Evolutionary conservation across 2,797 vertebrate species (phyloP).

Genomic region (Sebastes nivosus): DNA sequence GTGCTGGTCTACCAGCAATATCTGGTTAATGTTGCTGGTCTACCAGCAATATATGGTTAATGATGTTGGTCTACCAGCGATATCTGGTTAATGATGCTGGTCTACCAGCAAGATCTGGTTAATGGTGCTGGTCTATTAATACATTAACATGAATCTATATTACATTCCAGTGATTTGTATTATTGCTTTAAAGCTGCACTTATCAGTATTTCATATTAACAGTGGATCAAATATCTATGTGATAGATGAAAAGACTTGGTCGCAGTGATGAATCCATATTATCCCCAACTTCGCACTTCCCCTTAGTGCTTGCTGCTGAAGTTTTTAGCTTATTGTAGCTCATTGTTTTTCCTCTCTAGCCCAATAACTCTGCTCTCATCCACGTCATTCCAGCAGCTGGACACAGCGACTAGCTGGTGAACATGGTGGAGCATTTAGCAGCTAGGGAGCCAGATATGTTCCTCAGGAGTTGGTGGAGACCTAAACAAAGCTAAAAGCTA

Average conservation of each 20-base stretch:
- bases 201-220: not conserved
- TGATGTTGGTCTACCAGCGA: too few relatives aligned
- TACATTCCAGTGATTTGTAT: not conserved
- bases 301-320: not conserved
- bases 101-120: too few relatives aligned
- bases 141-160: not conserved
- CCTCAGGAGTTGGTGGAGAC: not conserved
- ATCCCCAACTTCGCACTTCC: not conserved
- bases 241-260: not conserved
- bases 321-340: not conserved
- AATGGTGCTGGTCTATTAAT: not conserved
- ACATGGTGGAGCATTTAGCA: not conserved
- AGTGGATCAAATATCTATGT: not conserved
- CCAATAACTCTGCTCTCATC: not conserved
- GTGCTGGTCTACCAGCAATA: fast-evolving
- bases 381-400: not conserved
- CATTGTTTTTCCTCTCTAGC: not conserved
- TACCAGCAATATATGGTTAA: too few relatives aligned
- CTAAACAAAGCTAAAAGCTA: not conserved
- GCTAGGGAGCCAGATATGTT: not conserved
- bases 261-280: not conserved
- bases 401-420: not conserved
- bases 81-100: too few relatives aligned
- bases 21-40: too few relatives aligned
- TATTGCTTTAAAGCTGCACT: not conserved